phyloP scores from a whole-genome alignment of 1,140 invertebrate genomes.

The Oscheius sp. region DNA sequence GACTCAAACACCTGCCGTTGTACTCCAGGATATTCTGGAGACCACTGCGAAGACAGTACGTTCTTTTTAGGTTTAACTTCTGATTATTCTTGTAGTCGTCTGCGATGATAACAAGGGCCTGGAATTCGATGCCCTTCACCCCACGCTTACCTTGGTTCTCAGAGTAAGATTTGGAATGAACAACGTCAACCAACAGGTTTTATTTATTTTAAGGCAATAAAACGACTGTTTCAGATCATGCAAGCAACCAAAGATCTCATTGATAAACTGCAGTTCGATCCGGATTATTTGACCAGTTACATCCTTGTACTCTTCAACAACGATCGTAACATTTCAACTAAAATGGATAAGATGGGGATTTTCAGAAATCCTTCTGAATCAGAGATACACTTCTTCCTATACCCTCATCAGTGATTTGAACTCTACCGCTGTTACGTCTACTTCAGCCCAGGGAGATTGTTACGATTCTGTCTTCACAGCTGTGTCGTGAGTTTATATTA shows the following conservation, averaged over 20 bases:
- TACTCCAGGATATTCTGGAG: conserved; percentile 32
- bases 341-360: not conserved
- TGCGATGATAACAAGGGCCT: conserved; percentile 30
- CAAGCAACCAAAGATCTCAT: not conserved
- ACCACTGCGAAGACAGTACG: conserved; percentile 34
- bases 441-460: conserved; percentile 21
- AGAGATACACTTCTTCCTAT: not conserved
- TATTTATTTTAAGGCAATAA: not conserved
- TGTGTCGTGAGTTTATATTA: conserved; percentile 7
- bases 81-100: too few species aligned
- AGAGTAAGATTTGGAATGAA: conserved; percentile 28
- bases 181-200: conserved; percentile 15
- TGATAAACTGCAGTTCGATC: conserved; percentile 14
- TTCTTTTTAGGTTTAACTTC: too few species aligned
- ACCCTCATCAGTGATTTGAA: not conserved
- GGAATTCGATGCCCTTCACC: conserved; percentile 24
- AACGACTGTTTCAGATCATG: conserved; percentile 8
- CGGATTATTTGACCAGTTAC: conserved; percentile 28
- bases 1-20: conserved; percentile 16
- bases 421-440: conserved; percentile 6
- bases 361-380: conserved; percentile 11
- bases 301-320: conserved; percentile 37
- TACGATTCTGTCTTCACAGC: conserved; percentile 32
- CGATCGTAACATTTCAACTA: conserved; percentile 9
- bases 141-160: conserved; percentile 36